Percentiles rank a stretch among this genome's conserved stretches.
phyloP scores from a whole-genome alignment of 2,113 vertebrate species.

The Ursus arctos region DNA sequence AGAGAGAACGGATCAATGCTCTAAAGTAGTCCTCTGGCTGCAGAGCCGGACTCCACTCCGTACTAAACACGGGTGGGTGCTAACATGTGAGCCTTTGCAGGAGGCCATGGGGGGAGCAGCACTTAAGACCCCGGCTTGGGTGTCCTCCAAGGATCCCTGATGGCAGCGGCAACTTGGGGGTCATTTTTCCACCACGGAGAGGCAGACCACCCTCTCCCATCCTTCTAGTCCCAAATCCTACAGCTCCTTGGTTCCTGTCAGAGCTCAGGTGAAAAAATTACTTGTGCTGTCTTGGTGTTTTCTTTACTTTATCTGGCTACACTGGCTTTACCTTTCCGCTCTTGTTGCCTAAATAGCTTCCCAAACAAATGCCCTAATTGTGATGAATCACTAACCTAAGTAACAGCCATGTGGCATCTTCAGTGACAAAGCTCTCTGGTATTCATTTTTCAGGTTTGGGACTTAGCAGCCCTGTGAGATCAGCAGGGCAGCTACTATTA shows the following conservation, averaged over 20 bases:
- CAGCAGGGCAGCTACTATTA: not conserved
- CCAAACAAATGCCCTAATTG: not conserved
- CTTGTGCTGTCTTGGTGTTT: not conserved
- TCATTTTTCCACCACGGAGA: not conserved
- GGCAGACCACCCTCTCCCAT: accelerated
- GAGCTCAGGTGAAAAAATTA: not conserved
- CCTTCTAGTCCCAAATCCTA: not conserved
- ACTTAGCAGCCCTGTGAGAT: not conserved
- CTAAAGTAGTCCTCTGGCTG: not conserved
- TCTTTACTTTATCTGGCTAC: not conserved
- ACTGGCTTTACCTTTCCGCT: accelerated
- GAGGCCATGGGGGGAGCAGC: not conserved
- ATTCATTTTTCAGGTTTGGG: not conserved
- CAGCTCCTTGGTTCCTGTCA: not conserved
- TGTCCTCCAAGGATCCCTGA: not conserved
- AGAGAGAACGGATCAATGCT: no score
- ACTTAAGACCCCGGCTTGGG: not conserved
- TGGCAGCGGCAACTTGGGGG: not conserved
- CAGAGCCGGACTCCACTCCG: not conserved
- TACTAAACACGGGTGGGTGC: not conserved
- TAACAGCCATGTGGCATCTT: not conserved
- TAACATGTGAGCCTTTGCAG: not conserved
- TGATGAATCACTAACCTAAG: not conserved
- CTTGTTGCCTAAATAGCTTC: not conserved
- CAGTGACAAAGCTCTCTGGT: not conserved